These are phyloP conservation scores for Periophthalmodon schlosseri DNA, from an alignment of 2,113 vertebrate species.

Conservation along the genomic window DNA sequence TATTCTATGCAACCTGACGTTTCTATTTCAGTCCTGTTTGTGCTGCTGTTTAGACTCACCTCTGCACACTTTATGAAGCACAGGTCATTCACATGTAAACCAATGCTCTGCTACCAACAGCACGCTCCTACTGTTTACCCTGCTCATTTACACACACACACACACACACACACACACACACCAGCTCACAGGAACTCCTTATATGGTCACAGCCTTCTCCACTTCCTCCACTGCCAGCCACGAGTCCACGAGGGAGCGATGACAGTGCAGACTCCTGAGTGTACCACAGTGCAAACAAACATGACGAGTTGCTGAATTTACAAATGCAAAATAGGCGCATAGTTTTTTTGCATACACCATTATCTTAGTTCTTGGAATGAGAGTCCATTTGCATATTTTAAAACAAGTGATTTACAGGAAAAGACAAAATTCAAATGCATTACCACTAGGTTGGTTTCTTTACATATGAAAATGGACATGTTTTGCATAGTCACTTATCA, in stretches of 20 bases:
- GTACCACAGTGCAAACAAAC: not conserved
- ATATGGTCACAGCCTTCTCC: slow-evolving; percentile 14
- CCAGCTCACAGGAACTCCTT: slow-evolving; percentile 10
- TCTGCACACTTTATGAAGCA: not conserved
- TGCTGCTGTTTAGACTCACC: not conserved
- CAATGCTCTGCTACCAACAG: not conserved
- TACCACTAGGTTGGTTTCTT: not conserved
- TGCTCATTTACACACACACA: slow-evolving; percentile 4
- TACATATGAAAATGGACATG: slow-evolving; percentile 30
- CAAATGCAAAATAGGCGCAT: not conserved
- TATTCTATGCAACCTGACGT: not conserved
- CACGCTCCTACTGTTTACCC: slow-evolving; percentile 7
- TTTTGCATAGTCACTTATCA: slow-evolving; percentile 51
- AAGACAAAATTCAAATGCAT: not conserved
- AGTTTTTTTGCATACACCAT: not conserved
- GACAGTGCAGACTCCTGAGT: not conserved
- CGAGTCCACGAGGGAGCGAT: not conserved
- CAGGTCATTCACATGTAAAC: not conserved
- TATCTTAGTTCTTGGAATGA: not conserved
- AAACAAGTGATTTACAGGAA: not conserved
- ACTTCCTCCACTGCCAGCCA: slow-evolving; percentile 20
- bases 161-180: not conserved
- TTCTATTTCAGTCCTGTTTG: not conserved
- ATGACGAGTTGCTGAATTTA: not conserved
- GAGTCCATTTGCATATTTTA: not conserved